A percentile compares a stretch with the other conserved stretches of the same genome.
These are phyloP conservation scores for Dromaius novaehollandiae DNA, from an alignment of 2,113 vertebrate genomes.

Conservation along the genomic window DNA sequence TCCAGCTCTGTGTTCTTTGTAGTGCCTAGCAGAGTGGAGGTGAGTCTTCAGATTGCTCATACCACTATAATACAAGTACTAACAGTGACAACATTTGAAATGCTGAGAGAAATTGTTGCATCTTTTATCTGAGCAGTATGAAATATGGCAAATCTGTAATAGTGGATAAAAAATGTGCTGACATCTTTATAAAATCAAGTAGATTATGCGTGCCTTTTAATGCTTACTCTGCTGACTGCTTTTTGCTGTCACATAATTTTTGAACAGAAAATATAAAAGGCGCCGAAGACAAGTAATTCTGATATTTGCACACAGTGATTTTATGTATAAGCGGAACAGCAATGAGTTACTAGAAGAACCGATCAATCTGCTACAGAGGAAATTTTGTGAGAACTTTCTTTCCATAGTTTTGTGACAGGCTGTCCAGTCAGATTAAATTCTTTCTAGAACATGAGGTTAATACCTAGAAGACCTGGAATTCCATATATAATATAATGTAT, in stretches of 20 bases:
- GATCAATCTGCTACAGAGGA: background rate
- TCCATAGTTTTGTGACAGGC: constrained; percentile 8
- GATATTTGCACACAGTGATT: constrained; percentile 23
- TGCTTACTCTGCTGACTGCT: constrained; percentile 33
- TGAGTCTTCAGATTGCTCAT: background rate
- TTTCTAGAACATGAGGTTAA: constrained; percentile 49
- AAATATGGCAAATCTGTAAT: constrained; percentile 45
- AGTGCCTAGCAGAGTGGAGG: accelerated
- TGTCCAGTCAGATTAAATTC: constrained; percentile 44
- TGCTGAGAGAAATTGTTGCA: background rate
- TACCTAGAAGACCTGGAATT: constrained; percentile 29
- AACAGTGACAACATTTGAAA: background rate
- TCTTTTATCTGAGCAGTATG: constrained; percentile 26
- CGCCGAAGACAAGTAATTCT: constrained; percentile 19
- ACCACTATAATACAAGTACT: background rate
- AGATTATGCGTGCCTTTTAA: constrained; percentile 58
- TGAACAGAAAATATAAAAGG: constrained; percentile 53
- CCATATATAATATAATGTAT: constrained; percentile 26
- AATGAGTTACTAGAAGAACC: background rate
- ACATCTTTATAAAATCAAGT: constrained; percentile 54
- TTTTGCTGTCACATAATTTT: constrained; percentile 55
- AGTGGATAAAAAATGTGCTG: constrained; percentile 53
- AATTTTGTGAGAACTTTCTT: constrained; percentile 20
- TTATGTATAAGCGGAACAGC: background rate
- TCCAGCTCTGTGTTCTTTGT: background rate